Percentiles rank a stretch among this genome's conserved stretches.
These are phyloP conservation scores for Euura saliciscinereae DNA, from an alignment of 1,140 invertebrate species.

Conservation along the genomic window DNA sequence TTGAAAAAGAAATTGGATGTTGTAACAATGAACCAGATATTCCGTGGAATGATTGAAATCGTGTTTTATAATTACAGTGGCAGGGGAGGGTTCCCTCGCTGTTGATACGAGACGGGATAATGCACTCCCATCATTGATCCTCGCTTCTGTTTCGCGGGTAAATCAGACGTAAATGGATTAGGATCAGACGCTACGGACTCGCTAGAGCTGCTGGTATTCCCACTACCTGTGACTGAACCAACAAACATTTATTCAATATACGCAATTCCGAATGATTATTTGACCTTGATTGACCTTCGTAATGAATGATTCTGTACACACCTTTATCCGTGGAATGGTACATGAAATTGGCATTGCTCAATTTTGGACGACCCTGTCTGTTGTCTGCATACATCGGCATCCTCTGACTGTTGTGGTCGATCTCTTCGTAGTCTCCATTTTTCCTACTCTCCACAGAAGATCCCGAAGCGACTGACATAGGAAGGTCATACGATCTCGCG, in stretches of 20 bases:
- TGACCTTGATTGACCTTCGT: neutral
- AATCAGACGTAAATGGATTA: slow-evolving; percentile 41
- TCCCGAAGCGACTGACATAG: slow-evolving; percentile 47
- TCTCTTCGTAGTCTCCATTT: slow-evolving; percentile 50
- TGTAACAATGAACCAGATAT: slow-evolving; percentile 14
- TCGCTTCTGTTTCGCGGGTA: slow-evolving; percentile 49
- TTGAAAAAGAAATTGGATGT: slow-evolving; percentile 15
- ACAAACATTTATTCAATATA: slow-evolving; percentile 6
- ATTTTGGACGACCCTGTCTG: slow-evolving; percentile 41
- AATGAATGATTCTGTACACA: slow-evolving; percentile 18
- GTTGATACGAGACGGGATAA: slow-evolving; percentile 42
- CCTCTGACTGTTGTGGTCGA: slow-evolving; percentile 41
- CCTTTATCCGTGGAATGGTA: slow-evolving; percentile 52
- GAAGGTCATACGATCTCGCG: slow-evolving; percentile 59
- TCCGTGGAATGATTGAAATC: slow-evolving; percentile 8
- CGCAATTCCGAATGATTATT: neutral
- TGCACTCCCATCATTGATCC: slow-evolving; percentile 44
- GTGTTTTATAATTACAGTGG: slow-evolving; percentile 38
- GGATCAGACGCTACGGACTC: slow-evolving; percentile 72
- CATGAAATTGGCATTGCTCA: slow-evolving; percentile 47
- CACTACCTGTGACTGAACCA: slow-evolving; percentile 40
- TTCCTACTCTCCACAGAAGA: slow-evolving; percentile 42
- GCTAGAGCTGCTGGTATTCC: slow-evolving; percentile 74
- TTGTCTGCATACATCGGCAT: slow-evolving; percentile 41
- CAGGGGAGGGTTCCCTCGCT: slow-evolving; percentile 44